phyloP scores from a whole-genome alignment of 2,888 invertebrate species.

The Rugalucina vietnamica region DNA sequence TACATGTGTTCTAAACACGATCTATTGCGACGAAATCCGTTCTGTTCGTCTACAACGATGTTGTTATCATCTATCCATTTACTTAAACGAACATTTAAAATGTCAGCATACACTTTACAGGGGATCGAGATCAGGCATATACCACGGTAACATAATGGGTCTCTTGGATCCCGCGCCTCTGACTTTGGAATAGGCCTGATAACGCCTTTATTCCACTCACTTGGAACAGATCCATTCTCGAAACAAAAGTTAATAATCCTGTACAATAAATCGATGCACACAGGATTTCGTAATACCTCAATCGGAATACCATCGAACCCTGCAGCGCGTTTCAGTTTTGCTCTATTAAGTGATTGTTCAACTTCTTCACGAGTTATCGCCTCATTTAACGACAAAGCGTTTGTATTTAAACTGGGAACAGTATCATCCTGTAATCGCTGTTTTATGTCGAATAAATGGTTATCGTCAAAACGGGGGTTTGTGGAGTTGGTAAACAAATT shows the following conservation, averaged over 20 bases:
- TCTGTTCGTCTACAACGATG: neutral
- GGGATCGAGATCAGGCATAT: too few relatives aligned
- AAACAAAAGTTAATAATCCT: neutral
- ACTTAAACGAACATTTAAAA: too few relatives aligned
- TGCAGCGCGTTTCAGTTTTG: constrained; percentile 19
- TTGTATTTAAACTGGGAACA: neutral
- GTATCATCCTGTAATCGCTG: neutral
- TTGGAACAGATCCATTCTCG: neutral
- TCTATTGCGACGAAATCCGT: neutral
- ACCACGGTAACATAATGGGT: too few relatives aligned
- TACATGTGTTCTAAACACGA: neutral
- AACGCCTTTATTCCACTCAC: neutral
- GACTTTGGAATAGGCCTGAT: neutral
- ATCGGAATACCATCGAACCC: constrained; percentile 27
- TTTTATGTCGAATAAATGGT: neutral
- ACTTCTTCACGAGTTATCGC: constrained; percentile 1
- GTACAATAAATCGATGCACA: neutral
- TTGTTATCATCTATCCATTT: too few relatives aligned
- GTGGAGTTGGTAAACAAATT: neutral
- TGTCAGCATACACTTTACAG: too few relatives aligned
- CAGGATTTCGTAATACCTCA: neutral
- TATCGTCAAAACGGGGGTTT: neutral
- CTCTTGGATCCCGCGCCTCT: too few relatives aligned
- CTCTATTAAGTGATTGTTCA: neutral
- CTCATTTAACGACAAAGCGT: constrained; percentile 7